phyloP scores from a whole-genome alignment of 2,113 vertebrate genomes.

The Catharus fuscescens region DNA sequence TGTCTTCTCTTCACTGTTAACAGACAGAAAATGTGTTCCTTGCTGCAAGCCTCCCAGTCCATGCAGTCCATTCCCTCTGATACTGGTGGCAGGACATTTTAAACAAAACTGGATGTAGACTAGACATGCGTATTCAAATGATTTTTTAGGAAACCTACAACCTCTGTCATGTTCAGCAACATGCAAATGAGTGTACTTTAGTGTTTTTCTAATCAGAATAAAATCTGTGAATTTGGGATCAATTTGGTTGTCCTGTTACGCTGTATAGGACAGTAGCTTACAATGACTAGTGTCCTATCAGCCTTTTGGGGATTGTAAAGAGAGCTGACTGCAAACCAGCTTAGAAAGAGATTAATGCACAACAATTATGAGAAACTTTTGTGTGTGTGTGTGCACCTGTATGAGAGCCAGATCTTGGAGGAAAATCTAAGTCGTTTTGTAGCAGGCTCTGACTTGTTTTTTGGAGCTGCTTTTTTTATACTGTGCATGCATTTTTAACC shows the following conservation, averaged over 20 bases:
- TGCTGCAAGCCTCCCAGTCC: neutral
- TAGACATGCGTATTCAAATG: neutral
- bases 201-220: neutral
- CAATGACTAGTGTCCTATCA: neutral
- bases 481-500: neutral
- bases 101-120: neutral
- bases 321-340: neutral
- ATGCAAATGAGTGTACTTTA: neutral
- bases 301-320: neutral
- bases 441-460: neutral
- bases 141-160: neutral
- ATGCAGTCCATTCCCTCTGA: neutral
- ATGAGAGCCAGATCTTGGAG: neutral
- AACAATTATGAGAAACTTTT: neutral
- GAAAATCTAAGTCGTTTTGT: neutral
- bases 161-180: neutral
- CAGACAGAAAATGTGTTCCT: neutral
- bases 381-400: neutral
- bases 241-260: neutral
- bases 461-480: neutral
- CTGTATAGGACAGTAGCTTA: neutral
- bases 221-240: neutral
- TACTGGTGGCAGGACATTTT: neutral
- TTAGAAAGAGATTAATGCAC: neutral
- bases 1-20: neutral